A percentile compares a stretch with the other conserved stretches of the same genome.
Conservation (phyloP, 2,797 vertebrate genomes). For the Thunnus albacares region DNA sequence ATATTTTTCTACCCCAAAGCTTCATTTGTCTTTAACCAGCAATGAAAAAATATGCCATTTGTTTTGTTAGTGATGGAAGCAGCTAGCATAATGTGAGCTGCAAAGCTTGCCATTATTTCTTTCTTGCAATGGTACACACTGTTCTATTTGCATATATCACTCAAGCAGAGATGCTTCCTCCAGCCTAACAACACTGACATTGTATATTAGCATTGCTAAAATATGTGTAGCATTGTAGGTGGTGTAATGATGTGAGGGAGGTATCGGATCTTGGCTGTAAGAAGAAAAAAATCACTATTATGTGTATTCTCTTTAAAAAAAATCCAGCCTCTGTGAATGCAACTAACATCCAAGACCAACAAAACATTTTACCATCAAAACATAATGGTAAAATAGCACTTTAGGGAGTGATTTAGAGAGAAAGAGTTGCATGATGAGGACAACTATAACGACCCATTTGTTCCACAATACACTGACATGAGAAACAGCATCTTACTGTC, state of each 20-base stretch:
- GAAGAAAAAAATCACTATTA: not conserved
- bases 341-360: constrained; percentile 1
- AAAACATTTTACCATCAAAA: too few relatives aligned
- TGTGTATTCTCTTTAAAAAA: not conserved
- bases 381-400: too few relatives aligned
- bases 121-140: not conserved
- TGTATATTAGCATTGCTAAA: not conserved
- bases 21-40: constrained; percentile 6
- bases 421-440: constrained; percentile 1
- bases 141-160: not conserved
- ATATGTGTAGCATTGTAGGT: not conserved
- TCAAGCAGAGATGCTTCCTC: not conserved
- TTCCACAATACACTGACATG: constrained; percentile 21
- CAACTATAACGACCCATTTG: constrained; percentile 2
- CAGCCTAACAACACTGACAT: not conserved
- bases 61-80: not conserved
- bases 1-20: not conserved
- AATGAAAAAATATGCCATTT: not conserved
- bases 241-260: not conserved
- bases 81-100: not conserved
- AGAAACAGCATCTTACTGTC: constrained; percentile 13
- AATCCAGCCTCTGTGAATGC: not conserved
- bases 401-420: too few relatives aligned
- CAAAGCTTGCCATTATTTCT: not conserved
- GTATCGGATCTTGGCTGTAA: not conserved